Evolutionary conservation across 2,113 vertebrate genomes (phyloP).

Genomic region (Tragelaphus buxtoni): DNA sequence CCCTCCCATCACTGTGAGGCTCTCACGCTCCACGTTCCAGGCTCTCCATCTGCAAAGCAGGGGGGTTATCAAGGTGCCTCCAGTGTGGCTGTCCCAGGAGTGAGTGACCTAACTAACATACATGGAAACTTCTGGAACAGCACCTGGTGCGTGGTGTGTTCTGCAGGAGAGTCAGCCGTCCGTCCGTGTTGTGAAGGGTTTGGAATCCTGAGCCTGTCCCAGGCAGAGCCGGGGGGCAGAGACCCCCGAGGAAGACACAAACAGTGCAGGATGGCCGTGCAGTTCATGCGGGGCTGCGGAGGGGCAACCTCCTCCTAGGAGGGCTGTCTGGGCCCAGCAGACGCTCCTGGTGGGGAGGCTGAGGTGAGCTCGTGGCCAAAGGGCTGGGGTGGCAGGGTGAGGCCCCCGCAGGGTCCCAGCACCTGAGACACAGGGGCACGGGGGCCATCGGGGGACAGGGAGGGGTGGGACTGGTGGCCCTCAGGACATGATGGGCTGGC

Average conservation of each 20-base stretch:
- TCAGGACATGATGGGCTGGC: not conserved
- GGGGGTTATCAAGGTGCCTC: rapidly evolving
- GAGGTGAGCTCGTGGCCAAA: not conserved
- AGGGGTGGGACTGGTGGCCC: rapidly evolving
- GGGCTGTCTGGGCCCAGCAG: not conserved
- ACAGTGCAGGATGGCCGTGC: rapidly evolving
- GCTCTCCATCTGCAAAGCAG: too few species aligned
- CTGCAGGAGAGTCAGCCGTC: rapidly evolving
- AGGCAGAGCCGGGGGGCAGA: not conserved
- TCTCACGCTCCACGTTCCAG: not conserved
- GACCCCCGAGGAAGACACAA: not conserved
- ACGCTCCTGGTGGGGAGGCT: rapidly evolving
- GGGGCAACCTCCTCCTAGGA: not conserved
- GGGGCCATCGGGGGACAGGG: not conserved
- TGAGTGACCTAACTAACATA: not conserved
- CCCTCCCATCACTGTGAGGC: rapidly evolving
- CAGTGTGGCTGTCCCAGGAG: rapidly evolving
- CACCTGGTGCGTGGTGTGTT: rapidly evolving
- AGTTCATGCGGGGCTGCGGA: not conserved
- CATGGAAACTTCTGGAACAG: not conserved
- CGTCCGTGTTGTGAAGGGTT: rapidly evolving
- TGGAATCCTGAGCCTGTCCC: not conserved
- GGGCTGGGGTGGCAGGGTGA: not conserved
- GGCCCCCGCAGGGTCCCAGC: not conserved
- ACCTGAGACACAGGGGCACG: not conserved